Evolutionary conservation across 2,797 vertebrate species (phyloP).

Genomic region (Acanthurus tractus): DNA sequence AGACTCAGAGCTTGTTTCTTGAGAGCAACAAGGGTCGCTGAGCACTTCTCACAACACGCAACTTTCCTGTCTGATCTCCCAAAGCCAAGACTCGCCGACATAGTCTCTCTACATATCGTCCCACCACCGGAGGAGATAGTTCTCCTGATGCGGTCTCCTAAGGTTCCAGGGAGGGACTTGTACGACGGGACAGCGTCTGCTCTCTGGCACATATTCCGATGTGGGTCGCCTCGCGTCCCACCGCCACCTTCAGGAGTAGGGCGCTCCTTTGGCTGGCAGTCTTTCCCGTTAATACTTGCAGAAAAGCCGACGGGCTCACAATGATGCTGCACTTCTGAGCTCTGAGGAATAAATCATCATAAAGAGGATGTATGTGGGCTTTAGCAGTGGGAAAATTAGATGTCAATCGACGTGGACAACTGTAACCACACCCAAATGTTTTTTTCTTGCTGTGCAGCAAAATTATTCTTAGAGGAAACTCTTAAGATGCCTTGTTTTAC

Average conservation of each 20-base stretch:
- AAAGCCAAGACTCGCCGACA: slow-evolving; percentile 85
- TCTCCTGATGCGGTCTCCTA: slow-evolving; percentile 82
- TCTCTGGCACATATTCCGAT: slow-evolving; percentile 88
- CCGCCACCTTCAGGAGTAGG: slow-evolving; percentile 92
- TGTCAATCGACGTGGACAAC: slow-evolving; percentile 60
- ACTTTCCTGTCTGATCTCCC: slow-evolving; percentile 88
- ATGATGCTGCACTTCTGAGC: slow-evolving; percentile 70
- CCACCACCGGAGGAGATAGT: slow-evolving; percentile 85
- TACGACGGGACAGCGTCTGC: slow-evolving; percentile 88
- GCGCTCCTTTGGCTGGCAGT: slow-evolving; percentile 69
- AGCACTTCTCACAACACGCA: slow-evolving; percentile 93
- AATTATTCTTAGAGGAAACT: slow-evolving; percentile 18
- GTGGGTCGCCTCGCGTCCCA: slow-evolving; percentile 85
- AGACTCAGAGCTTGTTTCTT: slow-evolving; percentile 94
- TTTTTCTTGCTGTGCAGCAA: slow-evolving; percentile 34
- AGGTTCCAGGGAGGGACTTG: slow-evolving; percentile 65
- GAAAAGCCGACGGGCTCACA: slow-evolving; percentile 55
- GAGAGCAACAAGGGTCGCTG: slow-evolving; percentile 91
- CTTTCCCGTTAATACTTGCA: slow-evolving; percentile 44
- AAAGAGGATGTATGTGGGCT: slow-evolving; percentile 61
- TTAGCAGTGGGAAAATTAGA: slow-evolving; percentile 48
- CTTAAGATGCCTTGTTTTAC: accelerated
- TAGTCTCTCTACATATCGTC: slow-evolving; percentile 81
- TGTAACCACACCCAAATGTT: slow-evolving; percentile 78
- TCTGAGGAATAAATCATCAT: slow-evolving; percentile 54